These are phyloP conservation scores for Ooceraea biroi DNA, from an alignment of 1,140 invertebrate species.

Conservation along the genomic window DNA sequence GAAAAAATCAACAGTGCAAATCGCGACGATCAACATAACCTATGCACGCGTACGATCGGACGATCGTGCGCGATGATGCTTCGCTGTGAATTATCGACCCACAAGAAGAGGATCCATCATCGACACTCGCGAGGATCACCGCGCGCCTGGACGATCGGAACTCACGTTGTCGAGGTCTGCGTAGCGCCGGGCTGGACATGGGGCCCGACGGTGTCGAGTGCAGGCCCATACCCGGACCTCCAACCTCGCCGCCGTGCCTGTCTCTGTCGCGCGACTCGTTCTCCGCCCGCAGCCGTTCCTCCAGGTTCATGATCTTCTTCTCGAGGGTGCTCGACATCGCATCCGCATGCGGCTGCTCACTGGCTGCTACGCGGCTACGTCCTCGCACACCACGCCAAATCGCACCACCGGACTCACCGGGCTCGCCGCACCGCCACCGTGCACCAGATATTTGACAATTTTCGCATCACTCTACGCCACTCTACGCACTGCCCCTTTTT, in stretches of 20 bases:
- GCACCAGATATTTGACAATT: conserved; percentile 79
- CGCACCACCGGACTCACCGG: conserved; percentile 44
- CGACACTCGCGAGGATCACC: neutral
- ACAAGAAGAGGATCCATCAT: neutral
- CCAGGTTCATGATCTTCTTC: conserved; percentile 89
- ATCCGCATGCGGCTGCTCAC: conserved; percentile 44
- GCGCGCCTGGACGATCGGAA: conserved; percentile 36
- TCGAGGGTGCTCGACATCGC: conserved; percentile 86
- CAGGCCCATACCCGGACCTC: conserved; percentile 70
- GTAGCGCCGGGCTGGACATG: conserved; percentile 78
- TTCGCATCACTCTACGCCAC: conserved; percentile 83
- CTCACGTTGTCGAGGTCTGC: conserved; percentile 83
- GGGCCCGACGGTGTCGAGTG: conserved; percentile 77
- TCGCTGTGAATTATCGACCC: neutral
- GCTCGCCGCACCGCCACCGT: conserved; percentile 54
- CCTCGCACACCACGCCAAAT: conserved; percentile 55
- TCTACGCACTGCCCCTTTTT: conserved; percentile 80
- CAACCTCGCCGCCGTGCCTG: conserved; percentile 79
- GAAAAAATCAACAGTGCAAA: conserved; percentile 59
- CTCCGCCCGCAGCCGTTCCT: conserved; percentile 89
- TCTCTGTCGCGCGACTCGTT: conserved; percentile 88
- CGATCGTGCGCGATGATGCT: conserved; percentile 8
- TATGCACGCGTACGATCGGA: conserved; percentile 51
- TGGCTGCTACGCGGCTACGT: conserved; percentile 41
- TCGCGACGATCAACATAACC: conserved; percentile 82